Conservation (phyloP, 2,113 vertebrate genomes). For the Ceyx melanurus region DNA sequence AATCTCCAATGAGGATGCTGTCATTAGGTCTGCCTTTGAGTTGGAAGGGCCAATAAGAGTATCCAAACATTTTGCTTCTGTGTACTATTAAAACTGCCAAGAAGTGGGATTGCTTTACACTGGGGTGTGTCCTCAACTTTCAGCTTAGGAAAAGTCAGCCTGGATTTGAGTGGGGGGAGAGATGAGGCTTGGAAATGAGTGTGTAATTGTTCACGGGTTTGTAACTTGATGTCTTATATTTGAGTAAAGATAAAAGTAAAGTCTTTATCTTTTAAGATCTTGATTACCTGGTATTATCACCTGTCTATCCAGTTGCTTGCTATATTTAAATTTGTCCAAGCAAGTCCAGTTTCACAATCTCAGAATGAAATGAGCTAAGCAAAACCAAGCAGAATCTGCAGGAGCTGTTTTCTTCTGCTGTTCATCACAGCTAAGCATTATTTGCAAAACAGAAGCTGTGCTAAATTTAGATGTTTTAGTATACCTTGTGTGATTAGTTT, state of each 20-base stretch:
- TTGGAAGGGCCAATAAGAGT: not conserved
- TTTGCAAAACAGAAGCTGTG: not conserved
- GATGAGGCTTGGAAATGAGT: not conserved
- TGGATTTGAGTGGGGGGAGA: not conserved
- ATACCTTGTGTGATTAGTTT: not conserved
- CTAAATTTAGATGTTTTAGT: not conserved
- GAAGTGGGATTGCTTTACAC: not conserved
- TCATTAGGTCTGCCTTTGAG: not conserved
- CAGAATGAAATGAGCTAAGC: not conserved
- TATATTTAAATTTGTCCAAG: not conserved
- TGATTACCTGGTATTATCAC: not conserved
- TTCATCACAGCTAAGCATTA: not conserved
- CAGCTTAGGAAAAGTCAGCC: not conserved
- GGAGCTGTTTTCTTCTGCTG: not conserved
- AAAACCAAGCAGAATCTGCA: not conserved
- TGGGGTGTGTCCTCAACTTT: not conserved
- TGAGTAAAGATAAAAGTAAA: not conserved
- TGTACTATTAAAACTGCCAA: not conserved
- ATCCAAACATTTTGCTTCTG: not conserved
- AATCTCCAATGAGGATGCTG: not conserved
- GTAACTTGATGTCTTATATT: not conserved
- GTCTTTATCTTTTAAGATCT: not conserved
- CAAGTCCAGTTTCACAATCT: not conserved
- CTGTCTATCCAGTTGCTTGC: not conserved
- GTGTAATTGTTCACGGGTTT: not conserved